Evolutionary conservation across 2,888 invertebrate genomes (phyloP), one percentile per base, ranked within the genome.

Genomic region (Lamellibrachia satsuma): DNA sequence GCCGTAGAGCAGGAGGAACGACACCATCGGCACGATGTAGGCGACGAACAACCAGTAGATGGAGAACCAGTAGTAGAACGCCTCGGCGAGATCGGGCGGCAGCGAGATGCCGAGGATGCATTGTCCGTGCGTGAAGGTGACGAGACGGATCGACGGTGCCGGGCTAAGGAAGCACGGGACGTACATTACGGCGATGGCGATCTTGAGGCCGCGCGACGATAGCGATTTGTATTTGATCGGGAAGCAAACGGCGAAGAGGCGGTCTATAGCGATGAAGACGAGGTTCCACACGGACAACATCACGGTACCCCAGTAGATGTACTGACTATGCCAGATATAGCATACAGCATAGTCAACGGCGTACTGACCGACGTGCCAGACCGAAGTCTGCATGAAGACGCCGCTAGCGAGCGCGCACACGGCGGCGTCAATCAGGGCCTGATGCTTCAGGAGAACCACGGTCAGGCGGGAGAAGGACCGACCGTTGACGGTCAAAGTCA

Each of bases 241-340:
- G 52, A 52, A 91, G 91, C 91, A 91, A 2, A 91, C 91, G 91
- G 91, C 91, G 2, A 91, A 15, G 15, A 91, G 91, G 51, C 91
- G 91, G 52, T 91, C 91, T 11, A 91, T 39, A 6, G 91, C 51
- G 91, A 91, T 91, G 91, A 27, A 91, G 52, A 91, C 91, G 15
- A 91, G 91, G 52, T 91, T 91, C 91, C 91, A 91, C 52, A 91
- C 91, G 91, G 91, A 91, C 91, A 91, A 22, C 52, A 91, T n/a
- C 91, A 91, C 91, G 11, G 11, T 52, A 6, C 0, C 91, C 91
- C 91, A 91, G 91, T 91, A 91, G 91, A 91, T 91, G 91, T 91
- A 91, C 52, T 91, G 91, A 39, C 52, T 52, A 7, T 91, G 91
- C 91, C 91, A 91, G 1, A 39, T 22, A 39, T 22, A 91, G 91